Evolutionary conservation across 2,888 invertebrate genomes (phyloP), one percentile per base, ranked within the genome.

Genomic region (Entomobrya multifasciata): DNA sequence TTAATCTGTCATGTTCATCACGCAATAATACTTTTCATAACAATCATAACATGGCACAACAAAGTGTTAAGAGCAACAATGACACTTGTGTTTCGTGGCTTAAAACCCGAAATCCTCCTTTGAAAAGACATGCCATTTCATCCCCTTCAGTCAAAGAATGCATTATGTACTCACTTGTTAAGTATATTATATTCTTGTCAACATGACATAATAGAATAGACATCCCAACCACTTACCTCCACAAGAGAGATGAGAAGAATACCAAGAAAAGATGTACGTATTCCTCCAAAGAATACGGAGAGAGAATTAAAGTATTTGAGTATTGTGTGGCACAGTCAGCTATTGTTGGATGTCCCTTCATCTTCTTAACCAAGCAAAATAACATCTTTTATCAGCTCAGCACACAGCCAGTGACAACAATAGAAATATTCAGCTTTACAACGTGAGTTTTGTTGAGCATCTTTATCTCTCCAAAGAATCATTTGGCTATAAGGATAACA

Each of bases 281-380:
- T 36, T 65, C 20, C 27, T 57, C 10, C 57, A 57, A 22, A 57
- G 57, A 52, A 36, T 8, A 36, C 36, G 36, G 52, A 52, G 30
- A 62, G n/a, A 17, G 62, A 67, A 44, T n/a, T 44, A 67, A 60
- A 30, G 30, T 30, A 27, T 36, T 36, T 36, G 36, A 36, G 36
- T 6, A 36, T 36, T 49, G 72, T 72, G 72, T 22, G 36, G 67
- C 22, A 15, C 11, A 52, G 17, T 49, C 41, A 67, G 36, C 30
- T 60, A 25, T 60, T 60, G 60, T 60, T 60, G 20, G 44, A 44
- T 67, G 17, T 22, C 41, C 30, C 67, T 41, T 67, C 44, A 11
- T 44, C 67, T 67, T 41, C 41, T 67, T n/a, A 67, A 20, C 41
- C 17, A 41, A 67, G 49, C 49, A 49, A 55, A 55, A 74, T 55